A percentile compares a stretch with the other conserved stretches of the same genome.
phyloP scores from a whole-genome alignment of 2,797 vertebrate species.

The Rhynchotus rufescens region DNA sequence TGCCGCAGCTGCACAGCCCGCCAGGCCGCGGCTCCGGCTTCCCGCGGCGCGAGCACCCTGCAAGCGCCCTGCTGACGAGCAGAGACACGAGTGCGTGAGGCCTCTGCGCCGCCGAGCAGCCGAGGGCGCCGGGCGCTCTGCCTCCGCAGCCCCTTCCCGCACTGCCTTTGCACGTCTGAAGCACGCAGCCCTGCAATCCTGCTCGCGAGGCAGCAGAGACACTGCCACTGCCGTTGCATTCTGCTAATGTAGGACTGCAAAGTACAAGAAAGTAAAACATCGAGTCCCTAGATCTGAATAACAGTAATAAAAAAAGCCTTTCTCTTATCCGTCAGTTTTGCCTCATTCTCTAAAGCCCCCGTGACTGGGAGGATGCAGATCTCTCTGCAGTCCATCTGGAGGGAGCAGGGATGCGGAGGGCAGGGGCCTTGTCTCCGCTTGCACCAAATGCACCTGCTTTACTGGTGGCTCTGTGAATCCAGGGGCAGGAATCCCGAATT shows the following conservation, averaged over 20 bases:
- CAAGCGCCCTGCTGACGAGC: not conserved
- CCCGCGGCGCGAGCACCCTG: not conserved
- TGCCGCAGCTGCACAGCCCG: no score
- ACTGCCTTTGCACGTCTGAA: not conserved
- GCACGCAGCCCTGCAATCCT: not conserved
- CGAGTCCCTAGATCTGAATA: not conserved
- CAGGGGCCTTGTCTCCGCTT: not conserved
- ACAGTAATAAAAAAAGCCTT: not conserved
- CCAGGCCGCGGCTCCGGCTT: no score
- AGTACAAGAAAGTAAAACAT: not conserved
- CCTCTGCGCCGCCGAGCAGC: not conserved
- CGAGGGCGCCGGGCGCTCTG: not conserved
- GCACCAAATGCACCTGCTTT: no score
- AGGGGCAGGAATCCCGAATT: not conserved
- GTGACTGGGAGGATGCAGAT: not conserved
- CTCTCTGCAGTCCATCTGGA: not conserved
- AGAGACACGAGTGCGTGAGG: not conserved
- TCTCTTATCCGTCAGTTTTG: not conserved
- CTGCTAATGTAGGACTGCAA: not conserved
- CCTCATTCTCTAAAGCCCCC: not conserved
- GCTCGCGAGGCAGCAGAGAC: not conserved
- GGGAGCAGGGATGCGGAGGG: not conserved
- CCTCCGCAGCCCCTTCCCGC: not conserved
- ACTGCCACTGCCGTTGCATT: not conserved
- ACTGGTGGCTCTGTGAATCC: not conserved